Evolutionary conservation across 2,797 vertebrate species (phyloP).

Genomic region (Mus minutoides): DNA sequence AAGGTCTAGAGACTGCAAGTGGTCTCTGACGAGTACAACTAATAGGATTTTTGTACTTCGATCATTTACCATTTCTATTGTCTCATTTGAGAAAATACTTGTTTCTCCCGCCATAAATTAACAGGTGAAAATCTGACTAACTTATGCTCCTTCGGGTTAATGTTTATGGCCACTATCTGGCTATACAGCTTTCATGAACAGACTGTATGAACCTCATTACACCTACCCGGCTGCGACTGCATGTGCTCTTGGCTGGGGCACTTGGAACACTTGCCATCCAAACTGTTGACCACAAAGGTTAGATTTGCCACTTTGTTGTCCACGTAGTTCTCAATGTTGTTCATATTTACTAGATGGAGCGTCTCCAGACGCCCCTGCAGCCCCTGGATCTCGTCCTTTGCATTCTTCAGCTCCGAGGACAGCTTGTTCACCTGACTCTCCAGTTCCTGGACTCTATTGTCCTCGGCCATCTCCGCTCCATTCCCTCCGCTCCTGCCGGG

Average conservation of each 20-base stretch:
- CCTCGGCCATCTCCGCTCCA: conserved; percentile 45
- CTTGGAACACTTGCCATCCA: conserved; percentile 91
- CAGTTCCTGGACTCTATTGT: conserved; percentile 85
- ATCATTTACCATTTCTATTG: neutral
- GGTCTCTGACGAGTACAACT: neutral
- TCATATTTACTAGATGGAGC: conserved; percentile 92
- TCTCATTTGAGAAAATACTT: conserved; percentile 19
- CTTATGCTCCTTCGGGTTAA: conserved; percentile 18
- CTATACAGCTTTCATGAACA: neutral
- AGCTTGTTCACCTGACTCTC: conserved; percentile 93
- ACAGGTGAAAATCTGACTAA: conserved; percentile 12
- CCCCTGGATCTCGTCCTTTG: conserved; percentile 91
- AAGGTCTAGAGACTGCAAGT: conserved; percentile 22
- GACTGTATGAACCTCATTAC: conserved; percentile 38
- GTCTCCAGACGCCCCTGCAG: conserved; percentile 93
- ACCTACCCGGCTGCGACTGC: conserved; percentile 85
- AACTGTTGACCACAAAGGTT: conserved; percentile 90
- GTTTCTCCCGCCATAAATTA: neutral
- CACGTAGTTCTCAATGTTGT: conserved; percentile 93
- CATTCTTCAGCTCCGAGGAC: conserved; percentile 92
- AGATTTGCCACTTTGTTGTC: conserved; percentile 94
- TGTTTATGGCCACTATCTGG: conserved; percentile 7
- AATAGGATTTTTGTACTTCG: neutral
- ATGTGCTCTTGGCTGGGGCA: conserved; percentile 84
- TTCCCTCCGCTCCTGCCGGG: conserved; percentile 79